phyloP scores from a whole-genome alignment of 2,797 vertebrate genomes.

The Sciaenops ocellatus region DNA sequence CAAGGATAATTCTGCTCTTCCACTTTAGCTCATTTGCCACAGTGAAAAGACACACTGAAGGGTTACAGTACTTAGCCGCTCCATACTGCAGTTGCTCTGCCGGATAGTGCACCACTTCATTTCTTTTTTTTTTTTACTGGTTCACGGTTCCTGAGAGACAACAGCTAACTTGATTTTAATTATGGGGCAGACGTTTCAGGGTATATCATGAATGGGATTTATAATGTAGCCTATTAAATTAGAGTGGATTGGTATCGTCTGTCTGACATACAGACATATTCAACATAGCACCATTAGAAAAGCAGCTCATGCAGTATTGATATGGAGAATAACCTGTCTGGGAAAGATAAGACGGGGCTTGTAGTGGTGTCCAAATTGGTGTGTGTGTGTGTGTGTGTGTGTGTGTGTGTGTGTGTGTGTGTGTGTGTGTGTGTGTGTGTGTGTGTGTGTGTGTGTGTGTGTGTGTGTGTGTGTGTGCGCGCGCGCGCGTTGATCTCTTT shows the following conservation, averaged over 20 bases:
- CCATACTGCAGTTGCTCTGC: conserved; percentile 10
- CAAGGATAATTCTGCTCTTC: conserved; percentile 54
- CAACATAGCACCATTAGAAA: conserved; percentile 47
- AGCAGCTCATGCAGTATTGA: conserved; percentile 63
- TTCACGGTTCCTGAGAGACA: conserved; percentile 33
- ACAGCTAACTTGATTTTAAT: conserved; percentile 53
- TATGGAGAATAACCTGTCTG: conserved; percentile 64
- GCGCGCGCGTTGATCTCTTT: conserved; percentile 38
- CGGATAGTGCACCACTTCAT: conserved; percentile 22
- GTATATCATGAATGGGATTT: conserved; percentile 41
- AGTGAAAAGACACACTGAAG: conserved; percentile 48
- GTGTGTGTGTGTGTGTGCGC: conserved; percentile 21
- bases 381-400: conserved; percentile 7
- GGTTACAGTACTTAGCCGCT: conserved; percentile 31
- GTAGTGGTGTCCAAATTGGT: conserved; percentile 41
- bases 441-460: neutral
- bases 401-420: conserved; percentile 25
- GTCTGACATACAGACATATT: conserved; percentile 39
- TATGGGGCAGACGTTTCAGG: conserved; percentile 44
- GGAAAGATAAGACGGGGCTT: conserved; percentile 54
- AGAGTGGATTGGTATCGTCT: conserved; percentile 45
- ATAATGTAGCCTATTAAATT: conserved; percentile 47
- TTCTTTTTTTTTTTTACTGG: conserved; percentile 18
- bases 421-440: conserved; percentile 13
- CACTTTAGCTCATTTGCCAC: conserved; percentile 66